These are phyloP conservation scores for Lomographa bimaculata DNA, from an alignment of 2,888 invertebrate genomes.

Conservation along the genomic window DNA sequence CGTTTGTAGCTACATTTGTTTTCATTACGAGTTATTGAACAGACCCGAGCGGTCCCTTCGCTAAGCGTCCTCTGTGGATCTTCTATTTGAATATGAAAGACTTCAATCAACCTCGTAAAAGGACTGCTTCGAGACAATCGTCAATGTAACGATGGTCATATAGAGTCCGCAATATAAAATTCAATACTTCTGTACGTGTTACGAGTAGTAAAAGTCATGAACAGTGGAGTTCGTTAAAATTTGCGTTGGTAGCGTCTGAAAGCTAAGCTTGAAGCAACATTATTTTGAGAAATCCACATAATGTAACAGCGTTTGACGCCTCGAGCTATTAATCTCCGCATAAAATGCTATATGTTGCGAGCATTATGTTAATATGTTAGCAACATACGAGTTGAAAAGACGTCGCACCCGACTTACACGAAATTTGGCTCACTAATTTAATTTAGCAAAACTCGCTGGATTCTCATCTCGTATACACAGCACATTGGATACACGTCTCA, in stretches of 20 bases:
- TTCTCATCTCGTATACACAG: constrained; percentile 47
- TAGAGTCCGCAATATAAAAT: too few relatives aligned
- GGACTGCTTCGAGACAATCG: constrained; percentile 22
- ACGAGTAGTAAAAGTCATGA: too few relatives aligned
- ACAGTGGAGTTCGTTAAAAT: not conserved
- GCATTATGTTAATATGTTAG: constrained; percentile 7
- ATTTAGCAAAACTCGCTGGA: constrained; percentile 50
- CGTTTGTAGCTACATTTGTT: constrained; percentile 66
- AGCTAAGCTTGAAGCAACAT: constrained; percentile 7
- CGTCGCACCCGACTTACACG: constrained; percentile 28
- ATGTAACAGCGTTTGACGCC: constrained; percentile 9
- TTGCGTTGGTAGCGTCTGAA: constrained; percentile 1
- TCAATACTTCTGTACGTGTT: too few relatives aligned
- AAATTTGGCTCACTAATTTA: constrained; percentile 50
- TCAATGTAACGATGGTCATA: constrained; percentile 10
- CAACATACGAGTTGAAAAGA: constrained; percentile 26
- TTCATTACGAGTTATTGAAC: constrained; percentile 70
- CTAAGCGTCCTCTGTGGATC: constrained; percentile 46
- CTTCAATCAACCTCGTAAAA: constrained; percentile 39
- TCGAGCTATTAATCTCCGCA: constrained; percentile 12
- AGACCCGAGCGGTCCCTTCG: constrained; percentile 45
- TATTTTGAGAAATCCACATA: constrained; percentile 6
- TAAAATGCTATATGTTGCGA: constrained; percentile 16
- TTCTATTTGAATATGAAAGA: constrained; percentile 58
- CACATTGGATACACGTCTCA: constrained; percentile 37